Base-by-base conservation (phyloP, 2,797 vertebrate species). In the Alectoris magna region DNA sequence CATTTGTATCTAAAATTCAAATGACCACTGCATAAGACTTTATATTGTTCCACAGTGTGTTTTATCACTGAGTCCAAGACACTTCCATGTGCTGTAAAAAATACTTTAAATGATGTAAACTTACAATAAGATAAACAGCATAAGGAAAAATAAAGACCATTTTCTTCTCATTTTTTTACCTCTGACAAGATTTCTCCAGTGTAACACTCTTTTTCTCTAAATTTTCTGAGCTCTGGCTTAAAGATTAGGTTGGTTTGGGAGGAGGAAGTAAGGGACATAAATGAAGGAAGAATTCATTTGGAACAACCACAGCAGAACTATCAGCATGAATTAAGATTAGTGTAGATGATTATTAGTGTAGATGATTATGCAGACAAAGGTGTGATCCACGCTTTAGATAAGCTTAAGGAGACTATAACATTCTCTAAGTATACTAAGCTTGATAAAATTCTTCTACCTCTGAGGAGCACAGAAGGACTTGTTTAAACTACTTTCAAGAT, bases 101-200 rank as follows among this genome's bases (percentile, higher is more conserved):
- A 24, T 12, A 8, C 29, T 91, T 72, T 43, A 75, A 81, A 60
- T 46, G 23, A 70, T 46, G n/a, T 38, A 90, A 77, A 41, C 55
- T 91, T 91, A 77, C 71, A 93, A 90, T 82, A 66, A 31, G 43
- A 66, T 71, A 94, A 96, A 96, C 88, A 94, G 82, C 66, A 67
- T 80, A 46, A 90, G 48, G 36, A 92, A 85, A 83, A 80, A 62
- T 26, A 60, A 78, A 66, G 44, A 88, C 70, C 51, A 73, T 86
- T 93, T 91, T 91, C 22, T 87, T 82, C 86, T 80, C 78, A 59
- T 19, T 15, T 88, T 85, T 91, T 70, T 2, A 77, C 78, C n/a
- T 62, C 60, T 77, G 72, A 14, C 69, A 87, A 21, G 14, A 64
- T 67, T 84, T 91, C 46, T 58, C 71, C 63, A n/a, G 23, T 13